Conservation (phyloP, 2,888 invertebrate genomes). For the Thumatha senex region DNA sequence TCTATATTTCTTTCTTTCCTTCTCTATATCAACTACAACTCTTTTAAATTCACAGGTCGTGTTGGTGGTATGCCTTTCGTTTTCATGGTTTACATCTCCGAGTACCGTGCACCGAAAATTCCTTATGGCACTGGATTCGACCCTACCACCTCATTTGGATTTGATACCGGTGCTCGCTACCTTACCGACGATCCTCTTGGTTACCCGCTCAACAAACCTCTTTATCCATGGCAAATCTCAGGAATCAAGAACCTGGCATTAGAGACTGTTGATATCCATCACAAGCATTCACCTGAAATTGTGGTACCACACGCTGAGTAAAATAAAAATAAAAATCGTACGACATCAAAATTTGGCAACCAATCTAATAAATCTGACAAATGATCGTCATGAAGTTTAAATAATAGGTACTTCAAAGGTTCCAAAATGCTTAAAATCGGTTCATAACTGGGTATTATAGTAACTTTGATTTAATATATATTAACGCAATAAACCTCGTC, state of each 20-base stretch:
- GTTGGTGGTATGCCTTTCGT: slow-evolving; percentile 84
- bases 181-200: slow-evolving; percentile 78
- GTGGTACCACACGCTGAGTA: slow-evolving; percentile 45
- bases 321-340: background rate
- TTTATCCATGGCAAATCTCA: slow-evolving; percentile 60
- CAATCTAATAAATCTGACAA: too few relatives aligned
- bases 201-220: slow-evolving; percentile 82
- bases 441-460: too few relatives aligned
- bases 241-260: slow-evolving; percentile 74
- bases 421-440: too few relatives aligned
- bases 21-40: too few relatives aligned
- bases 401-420: too few relatives aligned
- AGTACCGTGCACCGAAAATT: slow-evolving; percentile 70
- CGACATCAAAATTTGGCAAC: background rate
- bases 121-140: slow-evolving; percentile 68
- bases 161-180: slow-evolving; percentile 70
- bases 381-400: too few relatives aligned
- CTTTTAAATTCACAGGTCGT: slow-evolving; percentile 49
- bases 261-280: slow-evolving; percentile 78
- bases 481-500: too few relatives aligned
- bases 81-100: slow-evolving; percentile 84
- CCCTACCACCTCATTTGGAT: slow-evolving; percentile 75
- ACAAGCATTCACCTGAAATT: slow-evolving; percentile 72
- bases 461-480: too few relatives aligned
- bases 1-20: too few relatives aligned